A percentile compares a stretch with the other conserved stretches of the same genome.
phyloP scores from a whole-genome alignment of 2,113 vertebrate species.

The Arothron firmamentum region DNA sequence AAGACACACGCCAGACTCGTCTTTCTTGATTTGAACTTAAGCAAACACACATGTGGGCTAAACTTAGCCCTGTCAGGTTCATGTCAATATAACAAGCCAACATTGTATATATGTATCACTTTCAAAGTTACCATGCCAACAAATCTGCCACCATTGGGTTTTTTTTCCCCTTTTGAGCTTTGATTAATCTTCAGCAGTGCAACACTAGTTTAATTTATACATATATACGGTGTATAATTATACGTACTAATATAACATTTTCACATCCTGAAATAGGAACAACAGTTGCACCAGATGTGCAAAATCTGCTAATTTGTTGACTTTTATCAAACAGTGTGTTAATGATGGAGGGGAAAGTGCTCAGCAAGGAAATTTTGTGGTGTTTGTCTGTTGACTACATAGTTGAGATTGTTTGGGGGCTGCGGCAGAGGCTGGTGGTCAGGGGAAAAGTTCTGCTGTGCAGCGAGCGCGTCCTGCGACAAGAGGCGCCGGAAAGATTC shows the following conservation, averaged over 20 bases:
- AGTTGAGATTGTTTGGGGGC: conserved; percentile 75
- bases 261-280: too few relatives aligned
- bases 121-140: background rate
- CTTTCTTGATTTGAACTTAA: background rate
- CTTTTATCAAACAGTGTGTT: conserved; percentile 19
- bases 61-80: conserved; percentile 32
- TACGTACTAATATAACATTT: too few relatives aligned
- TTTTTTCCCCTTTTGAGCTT: background rate
- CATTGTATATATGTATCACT: background rate
- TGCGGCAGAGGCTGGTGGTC: conserved; percentile 56
- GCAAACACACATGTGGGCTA: conserved; percentile 23
- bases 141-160: background rate
- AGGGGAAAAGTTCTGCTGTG: conserved; percentile 10
- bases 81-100: background rate
- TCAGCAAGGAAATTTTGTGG: conserved; percentile 51
- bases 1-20: conserved; percentile 14
- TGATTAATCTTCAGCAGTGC: too few relatives aligned
- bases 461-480: background rate
- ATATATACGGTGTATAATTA: too few relatives aligned
- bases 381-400: conserved; percentile 76
- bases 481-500: conserved; percentile 12
- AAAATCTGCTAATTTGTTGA: conserved; percentile 23
- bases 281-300: background rate
- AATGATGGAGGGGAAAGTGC: conserved; percentile 41
- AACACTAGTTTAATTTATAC: too few relatives aligned